Base-by-base conservation (phyloP, 2,888 invertebrate genomes). In the Ectobius pallidus region DNA sequence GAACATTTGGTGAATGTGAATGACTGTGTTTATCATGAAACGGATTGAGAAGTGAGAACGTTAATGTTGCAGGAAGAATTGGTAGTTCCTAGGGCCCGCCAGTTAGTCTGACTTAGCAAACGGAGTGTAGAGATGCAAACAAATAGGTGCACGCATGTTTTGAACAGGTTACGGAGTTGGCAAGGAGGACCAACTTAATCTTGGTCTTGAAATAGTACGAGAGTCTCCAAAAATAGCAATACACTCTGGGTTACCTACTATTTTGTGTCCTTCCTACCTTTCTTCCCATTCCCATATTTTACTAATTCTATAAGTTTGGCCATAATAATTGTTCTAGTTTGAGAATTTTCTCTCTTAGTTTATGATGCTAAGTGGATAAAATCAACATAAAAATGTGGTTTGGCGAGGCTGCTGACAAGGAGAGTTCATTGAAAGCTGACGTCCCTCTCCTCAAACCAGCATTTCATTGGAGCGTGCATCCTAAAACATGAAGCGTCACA, bases 121-220 rank as follows among this genome's bases (percentile, higher is more conserved):
- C 52, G 22, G 14, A 39, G 39, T 39, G 7, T 39, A 14, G 39
- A 58, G 30, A 30, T 30, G 1, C 6, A 30, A 30, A 58, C 32
- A 30, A 30, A 30, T 16, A 16, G 27, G 58, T 58, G 27, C 16
- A 30, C 58, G 58, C 58, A 3, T 58, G 58, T 58, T 58, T 20
- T 20, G 14, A 20, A 22, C 52, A 22, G 18, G 52, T 52, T 52
- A 20, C 22, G 52, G 58, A 58, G 58, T 30, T 58, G 32, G 58
- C 27, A n/a, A n/a, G 14, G 58, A 27, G 30, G 46, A n/a, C 46
- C 46, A 65, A 65, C 46, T 44, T 65, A 44, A 42, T 65, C 63
- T 65, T 65, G 65, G 42, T 65, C 65, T 65, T 65, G 65, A 65
- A 65, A 65, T 65, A 65, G 65, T 27, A 44, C 42, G 46, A 46